Evolutionary conservation across 2,797 vertebrate species (phyloP).

Genomic region (Menidia menidia): DNA sequence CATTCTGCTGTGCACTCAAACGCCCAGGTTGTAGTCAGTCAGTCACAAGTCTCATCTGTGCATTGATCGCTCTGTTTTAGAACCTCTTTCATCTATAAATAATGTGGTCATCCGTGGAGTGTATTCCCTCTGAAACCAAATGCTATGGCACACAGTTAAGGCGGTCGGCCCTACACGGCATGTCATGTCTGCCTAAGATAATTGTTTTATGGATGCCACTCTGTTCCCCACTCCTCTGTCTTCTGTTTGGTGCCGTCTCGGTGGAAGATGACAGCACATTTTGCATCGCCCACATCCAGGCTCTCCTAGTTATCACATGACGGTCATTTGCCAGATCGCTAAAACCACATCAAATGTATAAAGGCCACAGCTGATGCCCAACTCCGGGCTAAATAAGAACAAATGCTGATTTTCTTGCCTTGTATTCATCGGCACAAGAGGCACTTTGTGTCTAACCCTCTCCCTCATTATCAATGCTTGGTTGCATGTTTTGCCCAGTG

Average conservation of each 20-base stretch:
- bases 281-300: constrained; percentile 30
- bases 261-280: constrained; percentile 43
- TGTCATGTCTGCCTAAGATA: constrained; percentile 66
- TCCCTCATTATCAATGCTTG: constrained; percentile 81
- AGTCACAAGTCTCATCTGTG: constrained; percentile 66
- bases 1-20: constrained; percentile 42
- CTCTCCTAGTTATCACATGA: constrained; percentile 14
- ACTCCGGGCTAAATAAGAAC: constrained; percentile 52
- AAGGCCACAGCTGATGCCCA: constrained; percentile 21
- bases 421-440: constrained; percentile 37
- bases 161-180: constrained; percentile 64
- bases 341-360: constrained; percentile 41
- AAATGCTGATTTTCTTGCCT: constrained; percentile 44
- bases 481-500: constrained; percentile 75
- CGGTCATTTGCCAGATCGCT: constrained; percentile 42
- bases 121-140: constrained; percentile 52
- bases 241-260: constrained; percentile 19
- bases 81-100: constrained; percentile 81
- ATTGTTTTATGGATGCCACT: constrained; percentile 71
- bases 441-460: constrained; percentile 17
- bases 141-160: constrained; percentile 35
- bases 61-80: constrained; percentile 73
- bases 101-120: constrained; percentile 72
- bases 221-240: constrained; percentile 17
- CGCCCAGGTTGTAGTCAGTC: constrained; percentile 48